Evolutionary conservation across 2,888 invertebrate genomes (phyloP).

Genomic region (Minunthozetes semirufus): DNA sequence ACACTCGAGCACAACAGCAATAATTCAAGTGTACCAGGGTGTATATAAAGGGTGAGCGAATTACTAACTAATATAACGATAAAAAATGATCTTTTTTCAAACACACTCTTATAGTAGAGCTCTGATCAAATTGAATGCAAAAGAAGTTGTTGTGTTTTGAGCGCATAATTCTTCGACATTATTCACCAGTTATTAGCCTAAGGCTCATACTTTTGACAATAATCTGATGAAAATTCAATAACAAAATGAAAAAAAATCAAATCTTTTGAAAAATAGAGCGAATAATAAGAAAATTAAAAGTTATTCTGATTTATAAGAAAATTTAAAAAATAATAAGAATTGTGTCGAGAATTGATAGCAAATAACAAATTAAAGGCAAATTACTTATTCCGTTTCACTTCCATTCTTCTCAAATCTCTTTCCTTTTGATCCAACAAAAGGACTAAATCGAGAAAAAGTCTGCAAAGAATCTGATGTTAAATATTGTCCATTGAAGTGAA

Average conservation of each 20-base stretch:
- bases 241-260: constrained; percentile 3
- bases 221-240: constrained; percentile 28
- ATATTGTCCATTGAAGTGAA: too few relatives aligned
- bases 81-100: constrained; percentile 19
- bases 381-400: not conserved
- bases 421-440: not conserved
- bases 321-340: not conserved
- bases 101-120: not conserved
- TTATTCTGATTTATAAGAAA: not conserved
- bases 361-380: not conserved
- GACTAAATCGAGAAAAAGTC: not conserved
- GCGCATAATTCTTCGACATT: constrained; percentile 15
- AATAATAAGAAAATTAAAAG: constrained; percentile 3
- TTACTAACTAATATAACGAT: constrained; percentile 21
- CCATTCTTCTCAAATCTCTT: not conserved
- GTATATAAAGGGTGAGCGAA: not conserved
- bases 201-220: constrained; percentile 12
- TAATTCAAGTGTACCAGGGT: not conserved
- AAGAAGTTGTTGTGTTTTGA: not conserved
- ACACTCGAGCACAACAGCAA: not conserved
- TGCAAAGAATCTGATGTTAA: too few relatives aligned
- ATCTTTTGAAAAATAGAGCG: not conserved
- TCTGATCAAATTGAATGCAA: constrained; percentile 3
- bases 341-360: not conserved
- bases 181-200: constrained; percentile 23